Evolutionary conservation across 2,797 vertebrate species (phyloP), one percentile per base, ranked within the genome.

Genomic region (Amazonetta brasiliensis): DNA sequence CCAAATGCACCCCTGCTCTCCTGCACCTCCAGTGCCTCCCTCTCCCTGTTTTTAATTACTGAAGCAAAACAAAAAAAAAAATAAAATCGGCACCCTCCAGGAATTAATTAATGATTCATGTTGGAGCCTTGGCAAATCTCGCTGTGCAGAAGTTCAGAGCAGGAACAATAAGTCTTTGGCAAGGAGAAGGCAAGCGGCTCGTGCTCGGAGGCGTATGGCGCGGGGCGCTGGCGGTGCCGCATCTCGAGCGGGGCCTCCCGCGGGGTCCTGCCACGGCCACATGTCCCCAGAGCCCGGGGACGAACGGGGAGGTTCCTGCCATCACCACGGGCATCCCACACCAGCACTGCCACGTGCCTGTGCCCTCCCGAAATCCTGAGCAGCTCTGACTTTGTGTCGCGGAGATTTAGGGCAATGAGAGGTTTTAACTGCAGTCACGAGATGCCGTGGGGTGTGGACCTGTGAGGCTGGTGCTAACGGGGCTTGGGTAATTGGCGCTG

Each of bases 41-140:
- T 18, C 68, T 79, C 68, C n/a, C 26, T 31, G 23, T 50, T 87
- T 64, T 72, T 76, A 84, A 73, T 83, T 89, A 92, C 68, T 72
- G 85, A 89, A 89, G 82, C 43, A 59, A 90, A 95, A 84, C 63
- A 92, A 77, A 8, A 15, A 35, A 35, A 39, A 39, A 80, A 48
- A 48, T 22, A 48, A 48, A 28, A 6, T 4, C 15, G 71, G 9
- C 39, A 8, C 37, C 54, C 93, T 95, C 91, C 81, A 91, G 73
- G 94, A 92, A 91, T 96, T 93, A 95, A 96, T 95, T 93, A 97
- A 94, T 94, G 92, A 96, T 95, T 97, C 95, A 96, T 92, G 75
- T 46, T 60, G 52, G 50, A 89, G 84, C 82, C 83, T 95, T 97
- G 95, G 88, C 94, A 96, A 95, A 93, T 58, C 85, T 82, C 12